phyloP scores from a whole-genome alignment of 2,113 vertebrate species.

The Cisticola juncidis region DNA sequence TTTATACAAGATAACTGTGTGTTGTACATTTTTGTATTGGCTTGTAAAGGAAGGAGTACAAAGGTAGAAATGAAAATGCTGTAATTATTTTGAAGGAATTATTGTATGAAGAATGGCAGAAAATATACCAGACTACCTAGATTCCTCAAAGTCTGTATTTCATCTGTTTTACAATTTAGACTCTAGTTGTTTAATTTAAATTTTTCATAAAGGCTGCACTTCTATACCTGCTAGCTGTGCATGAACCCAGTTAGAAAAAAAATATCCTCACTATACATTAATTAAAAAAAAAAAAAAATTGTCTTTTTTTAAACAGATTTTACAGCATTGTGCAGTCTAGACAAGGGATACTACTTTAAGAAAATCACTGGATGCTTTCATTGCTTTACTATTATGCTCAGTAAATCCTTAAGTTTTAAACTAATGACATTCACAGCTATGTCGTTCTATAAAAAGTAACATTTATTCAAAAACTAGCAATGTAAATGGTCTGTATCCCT shows the following conservation, averaged over 20 bases:
- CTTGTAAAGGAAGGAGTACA: not conserved
- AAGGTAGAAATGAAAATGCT: not conserved
- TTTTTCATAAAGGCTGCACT: not conserved
- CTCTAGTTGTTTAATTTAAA: not conserved
- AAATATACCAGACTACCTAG: not conserved
- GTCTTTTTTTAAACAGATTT: not conserved
- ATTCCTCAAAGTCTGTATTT: not conserved
- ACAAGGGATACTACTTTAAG: not conserved
- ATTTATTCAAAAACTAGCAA: not conserved
- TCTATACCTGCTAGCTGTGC: not conserved
- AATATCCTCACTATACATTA: not conserved
- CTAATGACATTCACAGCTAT: not conserved
- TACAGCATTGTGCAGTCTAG: not conserved
- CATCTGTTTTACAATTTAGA: not conserved
- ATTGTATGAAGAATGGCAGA: not conserved
- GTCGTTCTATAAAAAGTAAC: not conserved
- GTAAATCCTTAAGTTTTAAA: not conserved
- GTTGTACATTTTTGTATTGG: not conserved
- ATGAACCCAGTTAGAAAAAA: not conserved
- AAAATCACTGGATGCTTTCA: not conserved
- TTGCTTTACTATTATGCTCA: not conserved
- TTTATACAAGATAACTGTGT: not conserved
- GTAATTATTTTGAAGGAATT: not conserved
- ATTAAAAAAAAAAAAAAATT: not conserved
- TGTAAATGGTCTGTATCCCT: not conserved